phyloP scores from a whole-genome alignment of 2,797 vertebrate species.

The Xenentodon cancila region DNA sequence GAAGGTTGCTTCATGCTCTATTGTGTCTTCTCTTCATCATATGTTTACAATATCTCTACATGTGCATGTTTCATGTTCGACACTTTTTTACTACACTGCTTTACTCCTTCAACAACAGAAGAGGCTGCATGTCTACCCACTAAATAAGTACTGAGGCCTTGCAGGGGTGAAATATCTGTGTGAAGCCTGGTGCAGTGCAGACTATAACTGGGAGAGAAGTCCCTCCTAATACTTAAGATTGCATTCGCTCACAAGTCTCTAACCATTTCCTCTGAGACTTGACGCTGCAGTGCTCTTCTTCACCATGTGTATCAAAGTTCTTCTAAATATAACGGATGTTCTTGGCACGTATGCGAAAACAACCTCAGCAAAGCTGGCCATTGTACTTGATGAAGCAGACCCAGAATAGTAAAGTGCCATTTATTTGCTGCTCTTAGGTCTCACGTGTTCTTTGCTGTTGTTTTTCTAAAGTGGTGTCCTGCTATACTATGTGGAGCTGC shows the following conservation, averaged over 20 bases:
- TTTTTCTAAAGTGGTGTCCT: constrained; percentile 15
- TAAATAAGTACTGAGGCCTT: background rate
- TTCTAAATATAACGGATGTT: constrained; percentile 14
- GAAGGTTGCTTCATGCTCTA: too few species aligned
- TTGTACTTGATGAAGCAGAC: background rate
- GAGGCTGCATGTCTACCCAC: too few species aligned
- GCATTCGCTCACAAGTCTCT: constrained; percentile 22
- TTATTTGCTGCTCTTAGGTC: background rate
- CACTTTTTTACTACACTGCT: too few species aligned
- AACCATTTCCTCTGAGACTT: constrained; percentile 18
- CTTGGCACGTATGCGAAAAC: constrained; percentile 13
- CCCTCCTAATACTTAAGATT: constrained; percentile 32
- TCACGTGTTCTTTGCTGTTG: constrained; percentile 5
- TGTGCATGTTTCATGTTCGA: too few species aligned
- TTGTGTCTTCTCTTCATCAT: too few species aligned
- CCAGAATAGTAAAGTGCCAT: too few species aligned
- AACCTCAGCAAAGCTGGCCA: background rate
- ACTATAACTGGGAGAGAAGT: constrained; percentile 48
- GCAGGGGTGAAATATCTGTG: constrained; percentile 23
- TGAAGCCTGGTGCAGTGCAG: constrained; percentile 21
- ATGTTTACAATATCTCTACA: too few species aligned
- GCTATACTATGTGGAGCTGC: background rate
- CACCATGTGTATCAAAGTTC: constrained; percentile 2
- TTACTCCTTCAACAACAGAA: too few species aligned
- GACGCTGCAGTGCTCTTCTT: constrained; percentile 2